phyloP scores from a whole-genome alignment of 2,113 vertebrate species.

The Anarrhichthys ocellatus region DNA sequence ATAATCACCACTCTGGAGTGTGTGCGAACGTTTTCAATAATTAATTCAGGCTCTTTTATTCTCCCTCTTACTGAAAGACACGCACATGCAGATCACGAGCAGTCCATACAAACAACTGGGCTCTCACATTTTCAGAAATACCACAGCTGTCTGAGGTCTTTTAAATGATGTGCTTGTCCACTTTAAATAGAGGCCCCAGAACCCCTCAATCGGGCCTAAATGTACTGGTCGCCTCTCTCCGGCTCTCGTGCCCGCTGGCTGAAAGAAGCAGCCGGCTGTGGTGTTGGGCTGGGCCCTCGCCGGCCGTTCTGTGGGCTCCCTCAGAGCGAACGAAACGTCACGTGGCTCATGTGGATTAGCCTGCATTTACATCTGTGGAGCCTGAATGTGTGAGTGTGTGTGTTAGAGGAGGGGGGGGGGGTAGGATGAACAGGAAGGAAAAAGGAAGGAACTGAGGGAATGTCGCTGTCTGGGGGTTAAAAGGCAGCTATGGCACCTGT shows the following conservation, averaged over 20 bases:
- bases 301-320: slow-evolving; percentile 17
- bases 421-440: slow-evolving; percentile 14
- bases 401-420: not conserved
- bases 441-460: slow-evolving; percentile 46
- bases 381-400: slow-evolving; percentile 32
- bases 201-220: slow-evolving; percentile 27
- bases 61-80: slow-evolving; percentile 26
- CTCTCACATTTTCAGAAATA: slow-evolving; percentile 36
- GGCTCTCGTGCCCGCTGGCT: slow-evolving; percentile 11
- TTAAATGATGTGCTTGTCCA: slow-evolving; percentile 47
- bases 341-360: slow-evolving; percentile 43
- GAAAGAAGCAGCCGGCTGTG: slow-evolving; percentile 13
- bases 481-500: slow-evolving; percentile 49
- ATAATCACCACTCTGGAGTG: slow-evolving; percentile 42
- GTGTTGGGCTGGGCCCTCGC: slow-evolving; percentile 20
- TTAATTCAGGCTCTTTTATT: slow-evolving; percentile 58
- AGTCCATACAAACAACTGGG: not conserved
- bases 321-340: slow-evolving; percentile 32
- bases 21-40: slow-evolving; percentile 65
- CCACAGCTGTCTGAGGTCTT: slow-evolving; percentile 43
- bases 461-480: slow-evolving; percentile 31
- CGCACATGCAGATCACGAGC: slow-evolving; percentile 47
- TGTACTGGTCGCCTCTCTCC: slow-evolving; percentile 18
- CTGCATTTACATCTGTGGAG: slow-evolving; percentile 34
- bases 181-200: slow-evolving; percentile 45